These are phyloP conservation scores for Seriola dumerili DNA, from an alignment of 2,113 vertebrate genomes.

Conservation along the genomic window DNA sequence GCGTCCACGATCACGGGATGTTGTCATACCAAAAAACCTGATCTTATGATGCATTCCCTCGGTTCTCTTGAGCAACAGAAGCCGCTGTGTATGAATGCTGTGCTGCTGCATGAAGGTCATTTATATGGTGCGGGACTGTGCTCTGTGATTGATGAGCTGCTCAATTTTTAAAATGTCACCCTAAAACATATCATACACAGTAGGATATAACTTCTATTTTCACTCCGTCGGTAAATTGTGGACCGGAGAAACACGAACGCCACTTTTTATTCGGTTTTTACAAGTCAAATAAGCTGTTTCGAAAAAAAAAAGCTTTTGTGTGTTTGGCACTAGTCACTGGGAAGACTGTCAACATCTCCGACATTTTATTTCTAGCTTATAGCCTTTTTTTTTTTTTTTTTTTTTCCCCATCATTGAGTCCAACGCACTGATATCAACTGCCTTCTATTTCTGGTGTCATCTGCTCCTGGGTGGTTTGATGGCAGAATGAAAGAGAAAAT, in stretches of 20 bases:
- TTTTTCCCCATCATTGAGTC: not conserved
- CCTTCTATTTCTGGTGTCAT: not conserved
- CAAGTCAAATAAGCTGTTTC: not conserved
- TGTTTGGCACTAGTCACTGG: not conserved
- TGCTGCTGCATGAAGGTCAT: not conserved
- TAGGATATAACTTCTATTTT: not conserved
- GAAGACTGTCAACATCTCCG: not conserved
- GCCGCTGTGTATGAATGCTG: not conserved
- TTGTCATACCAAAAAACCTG: slow-evolving; percentile 15
- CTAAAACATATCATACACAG: slow-evolving; percentile 8
- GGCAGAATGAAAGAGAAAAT: not conserved
- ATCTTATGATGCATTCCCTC: slow-evolving; percentile 37
- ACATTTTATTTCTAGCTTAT: not conserved
- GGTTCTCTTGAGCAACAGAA: slow-evolving; percentile 2
- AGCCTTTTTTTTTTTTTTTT: not conserved
- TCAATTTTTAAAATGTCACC: slow-evolving; percentile 18
- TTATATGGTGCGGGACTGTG: not conserved
- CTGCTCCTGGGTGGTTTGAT: not conserved
- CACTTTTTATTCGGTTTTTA: slow-evolving; percentile 13
- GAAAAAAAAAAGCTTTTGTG: not conserved
- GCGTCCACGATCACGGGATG: slow-evolving; percentile 7
- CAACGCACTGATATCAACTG: not conserved
- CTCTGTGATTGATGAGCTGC: not conserved
- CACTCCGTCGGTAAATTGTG: not conserved
- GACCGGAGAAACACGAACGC: not conserved